Evolutionary conservation across 2,113 vertebrate genomes (phyloP).

Genomic region (Pomatorhinus ruficollis): DNA sequence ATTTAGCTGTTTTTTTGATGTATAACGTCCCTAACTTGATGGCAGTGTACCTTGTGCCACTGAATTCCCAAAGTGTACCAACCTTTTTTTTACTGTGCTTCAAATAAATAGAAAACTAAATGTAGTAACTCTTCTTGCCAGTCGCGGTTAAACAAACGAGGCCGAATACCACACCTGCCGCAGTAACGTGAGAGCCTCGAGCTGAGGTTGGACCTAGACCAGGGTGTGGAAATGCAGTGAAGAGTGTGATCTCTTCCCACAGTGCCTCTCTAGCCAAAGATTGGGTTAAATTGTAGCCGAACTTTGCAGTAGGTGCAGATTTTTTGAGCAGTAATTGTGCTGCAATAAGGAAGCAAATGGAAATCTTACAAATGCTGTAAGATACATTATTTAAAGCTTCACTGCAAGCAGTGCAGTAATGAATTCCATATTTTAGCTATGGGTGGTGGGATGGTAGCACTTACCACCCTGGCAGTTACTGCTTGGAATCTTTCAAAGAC

Average conservation of each 20-base stretch:
- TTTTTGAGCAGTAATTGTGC: constrained; percentile 49
- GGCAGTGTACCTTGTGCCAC: constrained; percentile 95
- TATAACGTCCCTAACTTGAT: constrained; percentile 85
- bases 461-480: constrained; percentile 60
- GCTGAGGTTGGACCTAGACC: not conserved
- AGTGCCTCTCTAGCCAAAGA: constrained; percentile 18
- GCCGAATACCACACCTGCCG: constrained; percentile 55
- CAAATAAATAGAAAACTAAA: constrained; percentile 90
- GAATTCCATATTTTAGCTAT: constrained; percentile 35
- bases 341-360: constrained; percentile 48
- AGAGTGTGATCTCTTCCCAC: not conserved
- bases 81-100: constrained; percentile 85
- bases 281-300: not conserved
- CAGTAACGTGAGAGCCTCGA: constrained; percentile 15
- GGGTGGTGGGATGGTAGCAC: constrained; percentile 63
- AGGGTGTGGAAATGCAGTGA: not conserved
- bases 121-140: constrained; percentile 77
- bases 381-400: constrained; percentile 23
- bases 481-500: constrained; percentile 66
- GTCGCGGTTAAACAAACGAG: constrained; percentile 72
- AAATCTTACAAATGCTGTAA: constrained; percentile 37
- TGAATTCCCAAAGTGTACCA: constrained; percentile 90
- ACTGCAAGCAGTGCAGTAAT: constrained; percentile 69
- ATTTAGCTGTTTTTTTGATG: constrained; percentile 78
- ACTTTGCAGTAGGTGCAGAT: constrained; percentile 30